phyloP scores from a whole-genome alignment of 1,140 invertebrate genomes.

The Andricus grossulariae region DNA sequence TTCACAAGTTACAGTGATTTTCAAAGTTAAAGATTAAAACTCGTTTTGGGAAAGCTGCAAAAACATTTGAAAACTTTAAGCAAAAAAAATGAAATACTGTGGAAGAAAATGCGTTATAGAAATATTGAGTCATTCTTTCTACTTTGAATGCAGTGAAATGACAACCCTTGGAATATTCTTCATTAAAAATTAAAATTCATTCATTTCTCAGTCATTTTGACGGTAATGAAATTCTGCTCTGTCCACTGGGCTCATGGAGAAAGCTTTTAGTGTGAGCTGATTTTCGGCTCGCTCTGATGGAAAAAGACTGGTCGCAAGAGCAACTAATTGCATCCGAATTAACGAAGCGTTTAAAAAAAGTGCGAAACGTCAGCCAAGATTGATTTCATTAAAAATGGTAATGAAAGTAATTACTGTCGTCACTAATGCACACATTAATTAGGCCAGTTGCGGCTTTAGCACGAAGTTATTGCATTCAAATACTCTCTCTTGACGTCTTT shows the following conservation, averaged over 20 bases:
- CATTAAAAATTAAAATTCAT: no score
- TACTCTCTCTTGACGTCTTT: not conserved
- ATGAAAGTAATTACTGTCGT: constrained; percentile 14
- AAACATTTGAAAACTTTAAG: no score
- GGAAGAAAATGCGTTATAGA: no score
- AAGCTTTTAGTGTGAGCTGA: constrained; percentile 7
- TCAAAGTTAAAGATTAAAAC: no score
- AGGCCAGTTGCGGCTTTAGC: constrained; percentile 5
- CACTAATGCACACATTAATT: constrained; percentile 25
- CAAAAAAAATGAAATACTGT: no score
- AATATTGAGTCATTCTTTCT: no score
- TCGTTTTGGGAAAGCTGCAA: no score
- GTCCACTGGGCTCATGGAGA: not conserved
- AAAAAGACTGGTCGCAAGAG: constrained; percentile 29
- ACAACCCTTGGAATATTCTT: no score
- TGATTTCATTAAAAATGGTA: constrained; percentile 29
- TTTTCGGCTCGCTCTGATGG: not conserved
- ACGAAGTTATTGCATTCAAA: not conserved
- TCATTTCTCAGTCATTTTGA: no score
- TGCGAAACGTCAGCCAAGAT: constrained; percentile 5
- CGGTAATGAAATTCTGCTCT: not conserved
- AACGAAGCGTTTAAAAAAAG: constrained; percentile 24
- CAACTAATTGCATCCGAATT: constrained; percentile 27
- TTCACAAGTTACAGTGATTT: no score
- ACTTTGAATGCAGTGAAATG: no score